Conservation (phyloP, 2,888 invertebrate genomes). For the Coleophora deauratella region DNA sequence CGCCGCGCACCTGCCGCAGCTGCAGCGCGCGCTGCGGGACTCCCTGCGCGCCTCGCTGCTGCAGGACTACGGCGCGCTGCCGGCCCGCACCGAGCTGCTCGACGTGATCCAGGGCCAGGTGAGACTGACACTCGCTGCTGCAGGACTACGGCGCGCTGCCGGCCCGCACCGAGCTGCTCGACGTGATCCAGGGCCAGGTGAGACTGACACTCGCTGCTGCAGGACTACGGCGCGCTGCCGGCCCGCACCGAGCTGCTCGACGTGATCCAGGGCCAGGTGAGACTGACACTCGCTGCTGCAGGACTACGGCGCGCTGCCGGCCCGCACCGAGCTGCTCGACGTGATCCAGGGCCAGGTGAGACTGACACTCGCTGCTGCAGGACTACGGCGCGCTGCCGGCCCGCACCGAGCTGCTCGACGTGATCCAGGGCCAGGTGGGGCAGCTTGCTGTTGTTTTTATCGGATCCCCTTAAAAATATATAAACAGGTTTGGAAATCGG, state of each 20-base stretch:
- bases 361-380: too few relatives aligned
- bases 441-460: too few relatives aligned
- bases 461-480: too few relatives aligned
- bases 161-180: conserved; percentile 46
- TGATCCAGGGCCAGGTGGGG: conserved; percentile 47
- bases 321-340: conserved; percentile 46
- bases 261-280: conserved; percentile 49
- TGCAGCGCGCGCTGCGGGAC: conserved; percentile 40
- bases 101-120: conserved; percentile 57
- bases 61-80: conserved; percentile 45
- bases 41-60: conserved; percentile 37
- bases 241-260: conserved; percentile 49
- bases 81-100: conserved; percentile 42
- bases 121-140: too few relatives aligned
- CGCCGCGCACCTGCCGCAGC: conserved; percentile 48
- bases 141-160: too few relatives aligned
- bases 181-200: conserved; percentile 53
- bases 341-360: conserved; percentile 50
- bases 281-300: too few relatives aligned
- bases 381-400: too few relatives aligned
- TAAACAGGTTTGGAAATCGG: too few relatives aligned
- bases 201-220: too few relatives aligned
- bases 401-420: conserved; percentile 49
- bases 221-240: too few relatives aligned
- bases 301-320: too few relatives aligned